Percentiles rank a stretch among this genome's conserved stretches.
Evolutionary conservation across 1,140 invertebrate species (phyloP).

Genomic region (Rhyacophila brunnea): DNA sequence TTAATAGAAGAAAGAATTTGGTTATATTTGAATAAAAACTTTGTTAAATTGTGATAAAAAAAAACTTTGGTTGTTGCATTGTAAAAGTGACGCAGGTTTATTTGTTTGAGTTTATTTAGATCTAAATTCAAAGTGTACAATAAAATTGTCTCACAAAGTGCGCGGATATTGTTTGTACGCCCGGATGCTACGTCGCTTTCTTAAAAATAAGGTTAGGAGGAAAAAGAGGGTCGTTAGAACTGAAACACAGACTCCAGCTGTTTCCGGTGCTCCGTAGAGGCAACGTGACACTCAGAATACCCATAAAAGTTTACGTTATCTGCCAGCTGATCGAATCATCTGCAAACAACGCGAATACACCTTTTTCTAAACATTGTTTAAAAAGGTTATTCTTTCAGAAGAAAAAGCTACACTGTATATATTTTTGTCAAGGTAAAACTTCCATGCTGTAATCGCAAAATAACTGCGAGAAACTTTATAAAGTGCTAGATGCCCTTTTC

Average conservation of each 20-base stretch:
- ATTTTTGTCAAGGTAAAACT: no score
- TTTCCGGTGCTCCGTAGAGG: not conserved
- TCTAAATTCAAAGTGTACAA: not conserved
- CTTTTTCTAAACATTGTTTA: no score
- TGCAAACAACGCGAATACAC: constrained; percentile 6
- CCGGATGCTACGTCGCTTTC: not conserved
- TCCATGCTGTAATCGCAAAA: no score
- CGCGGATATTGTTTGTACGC: not conserved
- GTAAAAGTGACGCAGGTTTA: not conserved
- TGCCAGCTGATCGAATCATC: constrained; percentile 15
- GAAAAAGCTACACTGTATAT: no score
- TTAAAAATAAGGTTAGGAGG: not conserved
- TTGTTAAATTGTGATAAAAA: no score
- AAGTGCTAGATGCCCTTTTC: no score
- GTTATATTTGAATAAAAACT: no score
- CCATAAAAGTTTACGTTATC: constrained; percentile 13
- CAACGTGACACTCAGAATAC: not conserved
- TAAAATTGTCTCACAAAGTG: not conserved
- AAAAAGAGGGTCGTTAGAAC: not conserved
- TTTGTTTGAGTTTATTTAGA: not conserved
- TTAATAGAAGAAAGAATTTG: no score
- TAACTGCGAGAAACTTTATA: no score
- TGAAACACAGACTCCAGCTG: not conserved
- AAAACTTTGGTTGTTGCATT: not conserved
- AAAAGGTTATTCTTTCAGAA: no score